Percentiles rank a stretch among this genome's conserved stretches.
Conservation (phyloP, 1,140 invertebrate species). For the Bombus breviceps region DNA sequence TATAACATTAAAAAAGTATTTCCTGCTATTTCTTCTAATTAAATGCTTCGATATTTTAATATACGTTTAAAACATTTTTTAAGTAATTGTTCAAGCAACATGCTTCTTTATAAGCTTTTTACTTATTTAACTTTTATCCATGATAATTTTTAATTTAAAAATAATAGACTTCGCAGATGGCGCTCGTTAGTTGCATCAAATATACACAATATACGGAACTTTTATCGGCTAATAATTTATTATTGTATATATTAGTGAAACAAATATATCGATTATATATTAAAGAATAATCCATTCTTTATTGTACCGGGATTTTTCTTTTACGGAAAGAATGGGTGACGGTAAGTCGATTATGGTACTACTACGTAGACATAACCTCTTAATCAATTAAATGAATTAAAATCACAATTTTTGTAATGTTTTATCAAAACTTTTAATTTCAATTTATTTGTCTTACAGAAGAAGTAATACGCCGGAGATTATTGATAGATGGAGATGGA, state of each 20-base stretch:
- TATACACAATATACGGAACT: background rate
- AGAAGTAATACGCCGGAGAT: constrained; percentile 94
- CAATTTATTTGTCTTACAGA: constrained; percentile 85
- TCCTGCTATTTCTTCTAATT: too few species aligned
- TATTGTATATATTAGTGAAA: background rate
- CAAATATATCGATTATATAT: background rate
- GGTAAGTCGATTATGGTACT: constrained; percentile 17
- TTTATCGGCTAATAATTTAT: background rate
- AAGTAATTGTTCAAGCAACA: background rate
- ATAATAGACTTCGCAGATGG: background rate
- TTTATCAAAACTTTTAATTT: background rate
- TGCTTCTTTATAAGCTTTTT: background rate
- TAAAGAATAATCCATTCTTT: background rate
- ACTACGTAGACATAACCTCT: constrained; percentile 6
- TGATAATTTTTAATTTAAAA: background rate
- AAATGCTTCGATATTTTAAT: background rate
- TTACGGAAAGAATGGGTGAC: constrained; percentile 38
- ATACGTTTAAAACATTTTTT: background rate
- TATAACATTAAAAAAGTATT: background rate
- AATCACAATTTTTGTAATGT: background rate
- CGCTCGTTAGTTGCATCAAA: background rate
- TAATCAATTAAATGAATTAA: background rate
- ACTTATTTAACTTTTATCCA: background rate
- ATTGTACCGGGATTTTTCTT: background rate
- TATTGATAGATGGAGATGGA: constrained; percentile 97